Evolutionary conservation across 2,797 vertebrate genomes (phyloP).

Genomic region (Holocentrus rufus): DNA sequence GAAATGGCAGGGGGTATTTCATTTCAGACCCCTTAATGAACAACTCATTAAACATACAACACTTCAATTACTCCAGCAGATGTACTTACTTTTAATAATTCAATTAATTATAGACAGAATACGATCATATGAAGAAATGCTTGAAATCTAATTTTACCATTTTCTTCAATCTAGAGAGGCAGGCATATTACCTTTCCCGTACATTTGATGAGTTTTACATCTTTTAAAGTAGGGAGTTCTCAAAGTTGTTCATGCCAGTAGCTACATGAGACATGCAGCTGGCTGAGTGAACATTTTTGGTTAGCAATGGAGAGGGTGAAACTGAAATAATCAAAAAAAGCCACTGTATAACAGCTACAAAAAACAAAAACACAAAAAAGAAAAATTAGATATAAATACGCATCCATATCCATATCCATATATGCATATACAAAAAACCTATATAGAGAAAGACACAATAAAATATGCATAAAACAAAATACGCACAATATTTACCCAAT

Average conservation of each 20-base stretch:
- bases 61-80: constrained; percentile 68
- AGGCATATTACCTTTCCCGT: constrained; percentile 6
- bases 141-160: constrained; percentile 21
- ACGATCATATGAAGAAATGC: constrained; percentile 19
- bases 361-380: too few species aligned
- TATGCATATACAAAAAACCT: too few species aligned
- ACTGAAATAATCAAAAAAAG: too few species aligned
- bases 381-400: too few species aligned
- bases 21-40: constrained; percentile 62
- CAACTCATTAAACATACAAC: constrained; percentile 66
- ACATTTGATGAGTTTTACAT: not conserved
- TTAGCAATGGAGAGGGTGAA: too few species aligned
- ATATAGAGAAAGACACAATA: too few species aligned
- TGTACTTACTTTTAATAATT: constrained; percentile 61
- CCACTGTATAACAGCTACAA: too few species aligned
- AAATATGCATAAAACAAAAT: too few species aligned
- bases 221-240: not conserved
- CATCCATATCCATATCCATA: too few species aligned
- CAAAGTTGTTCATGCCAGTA: not conserved
- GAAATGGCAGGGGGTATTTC: constrained; percentile 48
- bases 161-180: not conserved
- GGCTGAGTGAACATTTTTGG: too few species aligned
- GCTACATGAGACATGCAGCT: too few species aligned
- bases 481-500: too few species aligned
- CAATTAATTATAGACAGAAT: constrained; percentile 54